Evolutionary conservation across 2,888 invertebrate species (phyloP), one percentile per base, ranked within the genome.

Genomic region (Drosophila basisetae): DNA sequence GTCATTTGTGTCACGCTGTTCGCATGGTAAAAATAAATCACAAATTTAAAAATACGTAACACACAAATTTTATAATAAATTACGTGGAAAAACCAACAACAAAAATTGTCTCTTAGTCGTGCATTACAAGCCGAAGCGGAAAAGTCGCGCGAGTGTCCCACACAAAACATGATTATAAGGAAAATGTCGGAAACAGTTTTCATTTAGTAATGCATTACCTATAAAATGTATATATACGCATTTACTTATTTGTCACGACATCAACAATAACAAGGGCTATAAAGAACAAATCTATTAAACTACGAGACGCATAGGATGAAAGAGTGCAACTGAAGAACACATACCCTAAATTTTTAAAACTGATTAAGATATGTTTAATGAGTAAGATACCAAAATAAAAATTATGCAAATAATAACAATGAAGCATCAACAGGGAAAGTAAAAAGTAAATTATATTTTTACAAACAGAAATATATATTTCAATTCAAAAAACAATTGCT

Each of bases 1-100:
- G 59, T 70, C 56, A 28, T 69, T 64, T 75, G 73, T 78, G 83
- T 75, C 85, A 78, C 80, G 66, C 68, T 81, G 55, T 63, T 77
- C 79, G 78, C 80, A 74, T 84, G 86, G 82, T 80, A 74, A 89
- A 86, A 86, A 86, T 86, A 86, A 89, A 86, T 86, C 86, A 86
- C 74, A 84, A 79, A 85, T 73, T 81, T 68, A 80, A 80, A 83
- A 82, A 79, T 76, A 86, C 78, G 73, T 79, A 84, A 84, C 74
- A 78, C 31, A 72, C 56, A 75, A 74, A 80, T 84, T 86, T 81
- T 76, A 79, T 76, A 72, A 69, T 76, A 86, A 86, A 86, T 86
- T 89, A 75, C 80, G 70, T 61, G 74, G 31, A 43, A 35, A 25
- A 25, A 2, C 9, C 2, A 16, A 43, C 6, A 47, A 25, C 7